Evolutionary conservation across 2,888 invertebrate genomes (phyloP).

Genomic region (Hyposoter dolosus): DNA sequence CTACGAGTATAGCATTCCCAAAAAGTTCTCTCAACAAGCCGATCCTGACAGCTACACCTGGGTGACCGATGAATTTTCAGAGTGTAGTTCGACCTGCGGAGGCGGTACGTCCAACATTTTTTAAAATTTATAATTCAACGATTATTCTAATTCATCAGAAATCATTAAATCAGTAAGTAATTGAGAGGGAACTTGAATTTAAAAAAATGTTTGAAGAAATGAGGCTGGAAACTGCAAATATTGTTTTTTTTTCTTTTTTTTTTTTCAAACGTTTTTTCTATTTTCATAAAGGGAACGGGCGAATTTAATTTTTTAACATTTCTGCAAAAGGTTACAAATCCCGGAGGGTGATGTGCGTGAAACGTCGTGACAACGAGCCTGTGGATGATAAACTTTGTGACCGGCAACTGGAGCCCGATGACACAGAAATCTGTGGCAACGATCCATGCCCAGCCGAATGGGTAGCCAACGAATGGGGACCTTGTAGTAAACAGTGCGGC

Average conservation of each 20-base stretch:
- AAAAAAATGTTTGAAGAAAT: neutral
- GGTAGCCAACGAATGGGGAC: constrained; percentile 92
- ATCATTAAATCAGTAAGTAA: neutral
- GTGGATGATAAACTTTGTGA: constrained; percentile 93
- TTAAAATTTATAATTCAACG: neutral
- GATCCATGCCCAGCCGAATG: constrained; percentile 93
- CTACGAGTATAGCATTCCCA: constrained; percentile 96
- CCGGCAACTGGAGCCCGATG: constrained; percentile 89
- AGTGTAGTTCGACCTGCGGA: constrained; percentile 95
- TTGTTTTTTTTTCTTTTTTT: neutral
- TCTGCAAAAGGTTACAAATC: constrained; percentile 88
- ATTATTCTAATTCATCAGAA: neutral
- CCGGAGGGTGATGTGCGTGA: constrained; percentile 92
- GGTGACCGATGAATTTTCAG: constrained; percentile 91
- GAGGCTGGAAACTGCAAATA: neutral
- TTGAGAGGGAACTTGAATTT: neutral
- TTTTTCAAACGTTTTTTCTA: neutral
- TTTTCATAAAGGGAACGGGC: neutral
- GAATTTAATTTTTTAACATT: neutral
- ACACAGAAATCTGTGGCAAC: constrained; percentile 90
- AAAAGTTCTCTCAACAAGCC: constrained; percentile 88
- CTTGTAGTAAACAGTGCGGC: constrained; percentile 94
- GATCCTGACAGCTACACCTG: constrained; percentile 93
- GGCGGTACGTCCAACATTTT: constrained; percentile 88
- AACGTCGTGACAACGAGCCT: constrained; percentile 89